Base-by-base conservation (phyloP, 2,797 vertebrate species). In the Avahi laniger region DNA sequence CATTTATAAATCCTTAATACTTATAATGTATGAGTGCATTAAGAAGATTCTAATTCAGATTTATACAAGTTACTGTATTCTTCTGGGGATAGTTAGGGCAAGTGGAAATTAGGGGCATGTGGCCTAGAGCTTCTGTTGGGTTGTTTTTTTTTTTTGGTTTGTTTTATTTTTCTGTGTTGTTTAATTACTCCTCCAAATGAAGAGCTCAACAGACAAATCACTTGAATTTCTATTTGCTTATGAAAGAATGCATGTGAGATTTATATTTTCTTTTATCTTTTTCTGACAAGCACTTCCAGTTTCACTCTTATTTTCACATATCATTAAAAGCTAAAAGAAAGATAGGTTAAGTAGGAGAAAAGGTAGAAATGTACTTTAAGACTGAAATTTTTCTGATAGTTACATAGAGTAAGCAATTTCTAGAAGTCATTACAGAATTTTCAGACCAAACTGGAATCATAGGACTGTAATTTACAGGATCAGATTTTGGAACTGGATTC, bases 1-100 rank as follows among this genome's bases (percentile, higher is more conserved):
- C 81, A 97, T 98, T 98, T 98, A 90, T 94, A 98, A 97, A 95
- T 97, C 81, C 88, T 96, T 96, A 95, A 96, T 98, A 97, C 96
- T 97, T 98, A 87, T 94, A 90, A 97, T 98, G 94, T 57, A 97
- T 76, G 70, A 87, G 35, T 89, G 92, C 95, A 95, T 97, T 97
- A 97, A 90, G 69, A 97, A 94, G 86, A 97, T 97, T 97, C 41
- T 97, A 96, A 97, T 98, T 98, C 84, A 85, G 90, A 65, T 76
- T 85, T 97, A 57, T 20, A 81, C 67, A 75, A 96, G 65, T 89
- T 95, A 69, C 9, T 84, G 38, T 59, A 93, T 86, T 96, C 69
- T 91, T 86, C 38, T 6, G 30, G 54, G 38, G 30, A 90, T 95
- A 95, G 11, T 93, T 78, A 76, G 20, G 52, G 30, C 7, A 73